A percentile compares a stretch with the other conserved stretches of the same genome.
phyloP scores from a whole-genome alignment of 1,140 invertebrate genomes.

The Scaptomyza hsui region DNA sequence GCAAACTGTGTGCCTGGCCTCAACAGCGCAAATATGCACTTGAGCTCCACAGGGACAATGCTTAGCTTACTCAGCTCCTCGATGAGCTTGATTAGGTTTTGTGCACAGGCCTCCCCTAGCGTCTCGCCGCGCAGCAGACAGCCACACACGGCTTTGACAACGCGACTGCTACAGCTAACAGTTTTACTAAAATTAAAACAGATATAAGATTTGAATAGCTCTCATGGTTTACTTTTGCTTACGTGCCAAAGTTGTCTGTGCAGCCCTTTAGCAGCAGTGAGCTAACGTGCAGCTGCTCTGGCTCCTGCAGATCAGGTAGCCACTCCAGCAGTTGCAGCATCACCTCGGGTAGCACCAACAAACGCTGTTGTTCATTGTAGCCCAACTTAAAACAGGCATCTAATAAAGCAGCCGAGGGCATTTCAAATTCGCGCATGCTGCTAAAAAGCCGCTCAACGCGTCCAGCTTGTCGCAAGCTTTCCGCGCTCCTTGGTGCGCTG shows the following conservation, averaged over 20 bases:
- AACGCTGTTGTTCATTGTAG: conserved; percentile 74
- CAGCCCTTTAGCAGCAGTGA: conserved; percentile 82
- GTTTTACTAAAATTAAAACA: conserved; percentile 79
- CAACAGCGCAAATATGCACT: conserved; percentile 80
- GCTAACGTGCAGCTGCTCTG: conserved; percentile 84
- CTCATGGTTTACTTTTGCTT: conserved; percentile 2
- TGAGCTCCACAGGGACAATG: conserved; percentile 86
- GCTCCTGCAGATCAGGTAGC: conserved; percentile 82
- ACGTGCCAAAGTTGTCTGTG: conserved; percentile 84
- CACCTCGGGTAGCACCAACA: conserved; percentile 72
- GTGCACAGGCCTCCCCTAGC: conserved; percentile 75
- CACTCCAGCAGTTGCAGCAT: conserved; percentile 76
- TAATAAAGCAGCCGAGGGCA: conserved; percentile 75
- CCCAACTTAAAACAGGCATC: conserved; percentile 83
- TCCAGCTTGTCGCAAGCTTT: conserved; percentile 50
- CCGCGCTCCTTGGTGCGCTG: conserved; percentile 42
- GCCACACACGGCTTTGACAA: conserved; percentile 84
- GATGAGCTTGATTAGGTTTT: conserved; percentile 86
- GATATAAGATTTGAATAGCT: not conserved
- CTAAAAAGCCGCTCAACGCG: conserved; percentile 78
- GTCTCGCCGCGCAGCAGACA: conserved; percentile 72
- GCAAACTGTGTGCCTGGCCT: conserved; percentile 67
- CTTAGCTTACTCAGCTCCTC: conserved; percentile 86
- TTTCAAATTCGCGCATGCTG: conserved; percentile 71
- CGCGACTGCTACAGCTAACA: conserved; percentile 80